Conservation (phyloP, 1,140 invertebrate genomes). For the Cephus cinctus region DNA sequence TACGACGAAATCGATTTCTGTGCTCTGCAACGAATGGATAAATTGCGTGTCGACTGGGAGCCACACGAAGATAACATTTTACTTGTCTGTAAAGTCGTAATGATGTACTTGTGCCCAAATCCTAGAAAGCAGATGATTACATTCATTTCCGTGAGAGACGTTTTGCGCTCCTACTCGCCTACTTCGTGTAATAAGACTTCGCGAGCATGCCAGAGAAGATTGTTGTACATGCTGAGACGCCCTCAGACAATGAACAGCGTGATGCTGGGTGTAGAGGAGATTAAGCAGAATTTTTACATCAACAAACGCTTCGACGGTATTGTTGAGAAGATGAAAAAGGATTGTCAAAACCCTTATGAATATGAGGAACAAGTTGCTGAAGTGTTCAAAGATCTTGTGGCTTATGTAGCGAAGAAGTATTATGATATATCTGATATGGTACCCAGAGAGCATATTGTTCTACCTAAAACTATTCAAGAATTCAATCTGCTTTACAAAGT, state of each 20-base stretch:
- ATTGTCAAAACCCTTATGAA: slow-evolving; percentile 27
- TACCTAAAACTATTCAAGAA: slow-evolving; percentile 51
- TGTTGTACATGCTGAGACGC: slow-evolving; percentile 65
- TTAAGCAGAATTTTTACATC: slow-evolving; percentile 59
- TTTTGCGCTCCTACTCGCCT: slow-evolving; percentile 59
- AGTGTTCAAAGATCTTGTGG: slow-evolving; percentile 44
- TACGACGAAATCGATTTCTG: slow-evolving; percentile 69
- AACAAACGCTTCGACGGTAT: slow-evolving; percentile 43
- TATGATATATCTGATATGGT: slow-evolving; percentile 46
- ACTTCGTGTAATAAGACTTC: slow-evolving; percentile 69
- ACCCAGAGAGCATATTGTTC: slow-evolving; percentile 32
- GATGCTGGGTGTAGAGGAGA: slow-evolving; percentile 61
- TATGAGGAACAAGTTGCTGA: slow-evolving; percentile 38
- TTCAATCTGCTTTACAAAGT: slow-evolving; percentile 48
- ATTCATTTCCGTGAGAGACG: slow-evolving; percentile 61
- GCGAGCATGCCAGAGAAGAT: slow-evolving; percentile 65
- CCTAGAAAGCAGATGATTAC: slow-evolving; percentile 52
- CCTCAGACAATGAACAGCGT: slow-evolving; percentile 60
- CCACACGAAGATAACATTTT: slow-evolving; percentile 65
- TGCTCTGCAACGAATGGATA: slow-evolving; percentile 66
- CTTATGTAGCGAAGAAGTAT: slow-evolving; percentile 48
- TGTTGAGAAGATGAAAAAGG: slow-evolving; percentile 35
- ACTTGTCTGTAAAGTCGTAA: slow-evolving; percentile 68
- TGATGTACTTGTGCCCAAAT: slow-evolving; percentile 63
- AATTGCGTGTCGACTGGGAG: slow-evolving; percentile 64